These are phyloP conservation scores for Poecilus cupreus DNA, from an alignment of 2,888 invertebrate genomes.

Conservation along the genomic window DNA sequence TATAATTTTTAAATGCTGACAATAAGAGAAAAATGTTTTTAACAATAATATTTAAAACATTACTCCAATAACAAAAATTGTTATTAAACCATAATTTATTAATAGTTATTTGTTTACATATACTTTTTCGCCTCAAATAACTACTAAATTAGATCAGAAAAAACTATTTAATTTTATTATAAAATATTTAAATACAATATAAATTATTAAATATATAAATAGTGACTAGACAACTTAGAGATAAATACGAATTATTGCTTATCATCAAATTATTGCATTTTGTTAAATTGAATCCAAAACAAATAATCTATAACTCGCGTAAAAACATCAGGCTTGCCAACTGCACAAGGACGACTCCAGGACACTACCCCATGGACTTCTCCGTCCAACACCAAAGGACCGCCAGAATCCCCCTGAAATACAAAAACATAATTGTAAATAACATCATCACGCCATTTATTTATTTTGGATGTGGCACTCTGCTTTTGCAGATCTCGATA, in stretches of 20 bases:
- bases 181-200: not conserved
- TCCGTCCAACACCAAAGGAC: constrained; percentile 4
- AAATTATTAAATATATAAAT: not conserved
- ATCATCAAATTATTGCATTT: not conserved
- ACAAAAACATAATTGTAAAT: not conserved
- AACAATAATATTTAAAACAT: too few species aligned
- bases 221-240: not conserved
- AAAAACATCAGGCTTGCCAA: constrained; percentile 40
- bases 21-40: too few species aligned
- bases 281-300: constrained; percentile 27
- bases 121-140: too few species aligned
- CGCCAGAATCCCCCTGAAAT: constrained; percentile 41
- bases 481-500: too few species aligned
- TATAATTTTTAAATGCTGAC: too few species aligned
- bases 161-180: too few species aligned
- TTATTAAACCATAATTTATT: too few species aligned
- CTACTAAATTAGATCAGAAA: too few species aligned
- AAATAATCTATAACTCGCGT: constrained; percentile 37
- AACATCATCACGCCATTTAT: too few species aligned
- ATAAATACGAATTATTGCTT: not conserved
- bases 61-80: too few species aligned
- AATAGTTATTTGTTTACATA: too few species aligned
- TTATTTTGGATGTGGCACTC: too few species aligned
- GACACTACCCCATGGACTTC: constrained; percentile 29
- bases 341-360: constrained; percentile 46